Conservation (phyloP, 2,888 invertebrate species). For the Dynastes tityus region DNA sequence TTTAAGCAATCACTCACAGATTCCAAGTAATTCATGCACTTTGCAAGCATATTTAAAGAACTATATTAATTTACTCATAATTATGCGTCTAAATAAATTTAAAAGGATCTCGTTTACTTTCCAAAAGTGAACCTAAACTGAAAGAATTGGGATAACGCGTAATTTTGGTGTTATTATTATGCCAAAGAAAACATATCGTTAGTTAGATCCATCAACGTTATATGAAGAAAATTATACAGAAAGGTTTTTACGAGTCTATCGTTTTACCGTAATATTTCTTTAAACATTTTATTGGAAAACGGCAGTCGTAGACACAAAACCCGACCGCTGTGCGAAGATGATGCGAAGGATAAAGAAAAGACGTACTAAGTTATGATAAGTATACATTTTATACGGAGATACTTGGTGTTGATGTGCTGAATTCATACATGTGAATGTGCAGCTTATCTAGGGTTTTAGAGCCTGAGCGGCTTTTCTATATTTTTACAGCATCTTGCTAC, state of each 20-base stretch:
- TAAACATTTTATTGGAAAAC: constrained; percentile 50
- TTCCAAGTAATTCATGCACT: too few species aligned
- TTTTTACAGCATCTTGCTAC: constrained; percentile 63
- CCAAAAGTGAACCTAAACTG: too few species aligned
- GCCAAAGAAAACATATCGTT: constrained; percentile 1
- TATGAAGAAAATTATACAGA: constrained; percentile 18
- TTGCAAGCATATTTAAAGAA: too few species aligned
- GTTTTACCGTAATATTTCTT: constrained; percentile 41
- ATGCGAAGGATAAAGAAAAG: constrained; percentile 52
- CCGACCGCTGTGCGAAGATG: constrained; percentile 47
- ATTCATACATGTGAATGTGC: constrained; percentile 80
- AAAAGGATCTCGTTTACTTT: too few species aligned
- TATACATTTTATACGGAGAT: constrained; percentile 69
- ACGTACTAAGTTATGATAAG: constrained; percentile 67
- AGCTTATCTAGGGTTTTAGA: constrained; percentile 69
- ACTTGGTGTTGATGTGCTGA: constrained; percentile 81
- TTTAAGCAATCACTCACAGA: too few species aligned
- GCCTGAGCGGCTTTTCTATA: constrained; percentile 66
- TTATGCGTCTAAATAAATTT: too few species aligned
- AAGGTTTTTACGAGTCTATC: constrained; percentile 28
- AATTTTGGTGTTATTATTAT: too few species aligned
- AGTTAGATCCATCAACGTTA: neutral
- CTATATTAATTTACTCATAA: too few species aligned
- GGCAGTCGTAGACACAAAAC: constrained; percentile 42
- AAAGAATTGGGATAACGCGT: too few species aligned